phyloP scores from a whole-genome alignment of 2,113 vertebrate genomes.

The Burhinus bistriatus region DNA sequence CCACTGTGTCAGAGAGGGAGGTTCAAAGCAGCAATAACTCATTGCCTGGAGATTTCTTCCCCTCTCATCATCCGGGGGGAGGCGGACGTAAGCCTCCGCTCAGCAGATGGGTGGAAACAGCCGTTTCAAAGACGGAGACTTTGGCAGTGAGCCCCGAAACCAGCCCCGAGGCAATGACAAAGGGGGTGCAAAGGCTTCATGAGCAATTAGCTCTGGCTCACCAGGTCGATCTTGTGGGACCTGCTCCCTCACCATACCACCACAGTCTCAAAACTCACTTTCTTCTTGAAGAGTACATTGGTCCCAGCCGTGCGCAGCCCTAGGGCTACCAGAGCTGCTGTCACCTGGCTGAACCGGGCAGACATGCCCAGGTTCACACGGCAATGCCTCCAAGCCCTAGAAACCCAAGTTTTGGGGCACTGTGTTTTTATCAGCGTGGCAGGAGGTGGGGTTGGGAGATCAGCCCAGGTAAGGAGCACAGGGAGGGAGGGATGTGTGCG shows the following conservation, averaged over 20 bases:
- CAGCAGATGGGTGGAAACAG: background rate
- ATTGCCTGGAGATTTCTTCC: background rate
- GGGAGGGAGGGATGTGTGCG: background rate
- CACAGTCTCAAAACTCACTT: background rate
- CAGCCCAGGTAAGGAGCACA: background rate
- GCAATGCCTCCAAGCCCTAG: background rate
- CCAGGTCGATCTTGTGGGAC: rapidly evolving
- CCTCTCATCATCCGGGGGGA: background rate
- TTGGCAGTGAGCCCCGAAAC: background rate
- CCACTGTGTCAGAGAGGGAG: background rate
- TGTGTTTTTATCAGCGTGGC: rapidly evolving
- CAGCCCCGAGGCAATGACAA: rapidly evolving
- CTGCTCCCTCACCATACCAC: rapidly evolving
- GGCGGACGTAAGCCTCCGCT: rapidly evolving
- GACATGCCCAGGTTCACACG: rapidly evolving
- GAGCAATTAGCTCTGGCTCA: background rate
- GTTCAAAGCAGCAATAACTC: background rate
- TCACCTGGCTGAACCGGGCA: rapidly evolving
- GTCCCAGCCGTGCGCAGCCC: too few relatives aligned
- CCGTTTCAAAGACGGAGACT: background rate
- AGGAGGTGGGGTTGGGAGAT: background rate
- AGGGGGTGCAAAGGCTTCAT: rapidly evolving
- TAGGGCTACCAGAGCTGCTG: rapidly evolving
- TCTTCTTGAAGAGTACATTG: background rate
- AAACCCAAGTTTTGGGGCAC: background rate